phyloP scores from a whole-genome alignment of 2,113 vertebrate genomes.

The Pseudorasbora parva region DNA sequence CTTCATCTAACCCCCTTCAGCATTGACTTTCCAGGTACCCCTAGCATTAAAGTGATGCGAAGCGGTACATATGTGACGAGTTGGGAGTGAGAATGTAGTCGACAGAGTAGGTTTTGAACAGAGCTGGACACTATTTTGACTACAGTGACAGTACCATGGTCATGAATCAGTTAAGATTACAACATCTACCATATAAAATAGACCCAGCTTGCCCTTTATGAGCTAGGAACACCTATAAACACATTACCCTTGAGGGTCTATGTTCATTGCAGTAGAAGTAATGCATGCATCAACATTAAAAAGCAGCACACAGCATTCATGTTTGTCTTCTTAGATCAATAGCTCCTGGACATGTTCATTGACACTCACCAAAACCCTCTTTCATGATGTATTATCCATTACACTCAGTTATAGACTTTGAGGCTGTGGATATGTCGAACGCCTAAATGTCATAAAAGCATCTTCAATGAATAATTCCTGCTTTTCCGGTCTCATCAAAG shows the following conservation, averaged over 20 bases:
- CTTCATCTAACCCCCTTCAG: background rate
- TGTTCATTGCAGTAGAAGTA: background rate
- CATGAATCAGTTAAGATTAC: background rate
- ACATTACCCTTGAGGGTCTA: background rate
- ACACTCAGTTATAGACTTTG: conserved; percentile 15
- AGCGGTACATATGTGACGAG: no score
- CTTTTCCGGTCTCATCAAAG: conserved; percentile 36
- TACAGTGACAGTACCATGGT: background rate
- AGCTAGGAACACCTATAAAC: background rate
- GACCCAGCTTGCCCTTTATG: background rate
- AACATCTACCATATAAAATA: background rate
- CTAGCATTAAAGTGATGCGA: no score
- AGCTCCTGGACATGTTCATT: conserved; percentile 25
- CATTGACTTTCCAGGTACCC: background rate
- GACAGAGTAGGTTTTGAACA: background rate
- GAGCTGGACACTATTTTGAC: background rate
- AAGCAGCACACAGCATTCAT: conserved; percentile 6
- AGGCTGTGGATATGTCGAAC: conserved; percentile 18
- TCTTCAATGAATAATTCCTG: conserved; percentile 1
- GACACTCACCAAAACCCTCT: conserved; percentile 36
- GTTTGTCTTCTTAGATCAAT: conserved; percentile 20
- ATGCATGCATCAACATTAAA: conserved; percentile 15
- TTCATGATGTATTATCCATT: conserved; percentile 21
- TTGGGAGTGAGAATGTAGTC: background rate
- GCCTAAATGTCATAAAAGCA: conserved; percentile 16